These are phyloP conservation scores for Gambelia wislizenii DNA, from an alignment of 2,797 vertebrate species.

Conservation along the genomic window DNA sequence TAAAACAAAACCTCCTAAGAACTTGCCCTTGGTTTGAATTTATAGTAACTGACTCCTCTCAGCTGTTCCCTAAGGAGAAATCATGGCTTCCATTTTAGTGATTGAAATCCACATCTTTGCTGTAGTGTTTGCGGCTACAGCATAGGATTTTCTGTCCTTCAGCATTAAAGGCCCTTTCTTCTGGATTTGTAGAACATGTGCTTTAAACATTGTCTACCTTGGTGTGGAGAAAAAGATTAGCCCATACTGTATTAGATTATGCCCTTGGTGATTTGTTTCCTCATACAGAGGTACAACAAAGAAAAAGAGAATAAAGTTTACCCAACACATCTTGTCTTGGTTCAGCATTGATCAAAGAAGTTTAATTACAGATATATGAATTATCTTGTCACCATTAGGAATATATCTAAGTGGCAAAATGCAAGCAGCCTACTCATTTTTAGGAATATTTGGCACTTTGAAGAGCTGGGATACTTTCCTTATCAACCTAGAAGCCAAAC, in stretches of 20 bases:
- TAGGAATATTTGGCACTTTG: neutral
- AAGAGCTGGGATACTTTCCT: neutral
- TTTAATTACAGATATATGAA: neutral
- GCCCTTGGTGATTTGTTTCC: neutral
- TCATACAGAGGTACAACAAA: neutral
- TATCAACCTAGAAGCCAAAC: neutral
- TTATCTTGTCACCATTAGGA: neutral
- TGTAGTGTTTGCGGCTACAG: neutral
- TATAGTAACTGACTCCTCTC: neutral
- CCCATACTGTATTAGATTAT: neutral
- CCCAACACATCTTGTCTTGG: neutral
- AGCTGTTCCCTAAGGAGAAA: neutral
- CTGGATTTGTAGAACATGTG: neutral
- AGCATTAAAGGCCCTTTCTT: neutral
- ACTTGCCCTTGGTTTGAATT: neutral
- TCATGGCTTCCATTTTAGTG: neutral
- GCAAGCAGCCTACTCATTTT: neutral
- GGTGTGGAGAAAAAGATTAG: neutral
- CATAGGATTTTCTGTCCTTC: neutral
- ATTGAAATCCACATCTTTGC: neutral
- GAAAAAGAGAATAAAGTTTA: neutral
- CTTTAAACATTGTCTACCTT: neutral
- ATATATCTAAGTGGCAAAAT: neutral
- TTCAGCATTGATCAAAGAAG: neutral
- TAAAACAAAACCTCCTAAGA: neutral